Percentiles rank a stretch among this genome's conserved stretches.
Conservation (phyloP, 37 sponge, comb jelly and placozoan species). For the Lycopodina hypogea region DNA sequence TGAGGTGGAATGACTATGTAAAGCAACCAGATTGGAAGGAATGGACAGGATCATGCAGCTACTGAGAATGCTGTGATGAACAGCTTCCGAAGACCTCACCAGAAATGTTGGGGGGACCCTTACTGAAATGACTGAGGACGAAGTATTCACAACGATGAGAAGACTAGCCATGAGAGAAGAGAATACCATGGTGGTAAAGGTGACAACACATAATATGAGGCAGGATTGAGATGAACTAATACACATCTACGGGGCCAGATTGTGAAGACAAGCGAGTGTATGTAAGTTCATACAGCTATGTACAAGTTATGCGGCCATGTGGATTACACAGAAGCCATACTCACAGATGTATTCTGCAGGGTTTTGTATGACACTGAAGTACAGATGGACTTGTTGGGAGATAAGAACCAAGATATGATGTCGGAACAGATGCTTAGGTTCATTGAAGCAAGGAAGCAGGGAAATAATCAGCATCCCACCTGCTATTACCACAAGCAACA, state of each 20-base stretch:
- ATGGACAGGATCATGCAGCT: slow-evolving; percentile 27
- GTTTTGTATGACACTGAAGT: slow-evolving; percentile 26
- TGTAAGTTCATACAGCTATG: slow-evolving; percentile 38
- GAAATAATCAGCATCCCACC: slow-evolving; percentile 29
- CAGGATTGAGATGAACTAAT: slow-evolving; percentile 53
- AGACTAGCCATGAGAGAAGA: slow-evolving; percentile 31
- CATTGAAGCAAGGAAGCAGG: slow-evolving; percentile 30
- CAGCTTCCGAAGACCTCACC: slow-evolving; percentile 47
- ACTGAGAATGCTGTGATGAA: slow-evolving; percentile 50
- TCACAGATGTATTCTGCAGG: slow-evolving; percentile 36
- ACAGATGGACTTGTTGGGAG: slow-evolving; percentile 47
- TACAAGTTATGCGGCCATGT: slow-evolving; percentile 2
- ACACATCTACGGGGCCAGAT: slow-evolving; percentile 36
- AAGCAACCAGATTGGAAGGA: slow-evolving; percentile 34
- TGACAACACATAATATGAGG: slow-evolving; percentile 37
- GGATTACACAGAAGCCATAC: slow-evolving; percentile 19
- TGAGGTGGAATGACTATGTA: slow-evolving; percentile 41
- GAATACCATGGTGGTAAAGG: slow-evolving; percentile 36
- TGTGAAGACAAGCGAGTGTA: slow-evolving; percentile 22
- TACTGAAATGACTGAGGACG: slow-evolving; percentile 17
- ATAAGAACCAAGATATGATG: slow-evolving; percentile 48
- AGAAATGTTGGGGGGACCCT: slow-evolving; percentile 40
- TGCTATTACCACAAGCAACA: slow-evolving; percentile 38
- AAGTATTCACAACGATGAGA: slow-evolving; percentile 29
- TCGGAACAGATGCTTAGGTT: slow-evolving; percentile 22